Evolutionary conservation across 1,140 invertebrate species (phyloP).

Genomic region (Zaprionus tsacasi): DNA sequence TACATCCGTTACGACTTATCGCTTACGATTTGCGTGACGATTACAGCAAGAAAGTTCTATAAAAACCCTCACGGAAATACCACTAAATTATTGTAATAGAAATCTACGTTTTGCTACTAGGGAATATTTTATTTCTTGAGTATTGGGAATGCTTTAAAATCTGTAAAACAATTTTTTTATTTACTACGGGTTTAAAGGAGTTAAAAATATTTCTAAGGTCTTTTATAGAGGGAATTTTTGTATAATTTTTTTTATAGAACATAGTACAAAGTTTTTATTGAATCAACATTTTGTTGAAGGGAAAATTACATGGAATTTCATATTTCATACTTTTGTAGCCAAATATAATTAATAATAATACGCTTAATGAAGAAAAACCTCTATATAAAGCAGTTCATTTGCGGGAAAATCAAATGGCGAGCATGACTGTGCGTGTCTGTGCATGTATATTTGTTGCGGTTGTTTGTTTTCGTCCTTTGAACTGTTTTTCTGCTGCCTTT

Average conservation of each 20-base stretch:
- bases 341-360: too few species aligned
- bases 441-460: not conserved
- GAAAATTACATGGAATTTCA: too few species aligned
- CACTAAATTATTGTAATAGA: not conserved
- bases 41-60: not conserved
- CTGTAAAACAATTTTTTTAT: not conserved
- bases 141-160: not conserved
- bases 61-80: not conserved
- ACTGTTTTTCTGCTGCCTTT: not conserved
- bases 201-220: too few species aligned
- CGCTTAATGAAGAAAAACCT: too few species aligned
- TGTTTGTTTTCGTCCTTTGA: not conserved
- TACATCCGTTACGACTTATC: slow-evolving; percentile 1
- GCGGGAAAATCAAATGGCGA: not conserved
- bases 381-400: not conserved
- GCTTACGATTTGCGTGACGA: not conserved
- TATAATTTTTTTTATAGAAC: too few species aligned
- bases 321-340: too few species aligned
- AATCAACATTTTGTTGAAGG: too few species aligned
- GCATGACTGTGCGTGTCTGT: not conserved
- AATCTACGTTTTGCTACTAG: not conserved
- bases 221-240: too few species aligned
- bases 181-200: too few species aligned
- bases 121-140: not conserved
- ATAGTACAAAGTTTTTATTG: too few species aligned